These are phyloP conservation scores for Idaea straminata DNA, from an alignment of 2,888 invertebrate species.

Conservation along the genomic window DNA sequence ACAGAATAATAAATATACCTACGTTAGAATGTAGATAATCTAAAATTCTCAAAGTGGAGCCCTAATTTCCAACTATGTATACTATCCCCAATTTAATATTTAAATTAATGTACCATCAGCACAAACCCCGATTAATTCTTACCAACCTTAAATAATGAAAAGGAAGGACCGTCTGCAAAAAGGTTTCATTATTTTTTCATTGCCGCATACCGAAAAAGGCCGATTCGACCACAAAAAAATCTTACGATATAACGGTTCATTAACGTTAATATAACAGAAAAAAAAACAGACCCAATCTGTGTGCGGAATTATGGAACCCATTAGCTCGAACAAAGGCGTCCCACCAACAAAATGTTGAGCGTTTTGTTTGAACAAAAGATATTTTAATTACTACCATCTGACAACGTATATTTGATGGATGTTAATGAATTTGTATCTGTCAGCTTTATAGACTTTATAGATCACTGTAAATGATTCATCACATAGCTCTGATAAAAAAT, in stretches of 20 bases:
- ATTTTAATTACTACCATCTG: conserved; percentile 44
- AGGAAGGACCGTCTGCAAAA: conserved; percentile 15
- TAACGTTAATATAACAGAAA: conserved; percentile 35
- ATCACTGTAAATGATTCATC: neutral
- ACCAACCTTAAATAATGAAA: conserved; percentile 21
- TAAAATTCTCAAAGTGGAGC: no score
- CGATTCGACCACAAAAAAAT: conserved; percentile 24
- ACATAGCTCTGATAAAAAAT: neutral
- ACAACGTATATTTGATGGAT: conserved; percentile 23
- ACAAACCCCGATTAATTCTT: conserved; percentile 17
- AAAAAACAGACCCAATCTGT: conserved; percentile 36
- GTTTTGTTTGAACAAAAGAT: conserved; percentile 44
- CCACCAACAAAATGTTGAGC: conserved; percentile 32
- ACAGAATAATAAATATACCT: no score
- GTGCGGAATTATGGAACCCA: conserved; percentile 38
- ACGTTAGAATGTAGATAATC: no score
- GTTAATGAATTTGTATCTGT: conserved; percentile 7
- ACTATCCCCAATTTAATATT: conserved; percentile 2
- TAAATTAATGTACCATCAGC: conserved; percentile 10
- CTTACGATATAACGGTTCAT: conserved; percentile 40
- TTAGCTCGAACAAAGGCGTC: conserved; percentile 42
- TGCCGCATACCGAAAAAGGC: conserved; percentile 24
- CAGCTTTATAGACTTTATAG: neutral
- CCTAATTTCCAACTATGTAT: neutral
- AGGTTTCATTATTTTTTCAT: conserved; percentile 26